Conservation (phyloP, 2,888 invertebrate species). For the Cepaea hortensis region DNA sequence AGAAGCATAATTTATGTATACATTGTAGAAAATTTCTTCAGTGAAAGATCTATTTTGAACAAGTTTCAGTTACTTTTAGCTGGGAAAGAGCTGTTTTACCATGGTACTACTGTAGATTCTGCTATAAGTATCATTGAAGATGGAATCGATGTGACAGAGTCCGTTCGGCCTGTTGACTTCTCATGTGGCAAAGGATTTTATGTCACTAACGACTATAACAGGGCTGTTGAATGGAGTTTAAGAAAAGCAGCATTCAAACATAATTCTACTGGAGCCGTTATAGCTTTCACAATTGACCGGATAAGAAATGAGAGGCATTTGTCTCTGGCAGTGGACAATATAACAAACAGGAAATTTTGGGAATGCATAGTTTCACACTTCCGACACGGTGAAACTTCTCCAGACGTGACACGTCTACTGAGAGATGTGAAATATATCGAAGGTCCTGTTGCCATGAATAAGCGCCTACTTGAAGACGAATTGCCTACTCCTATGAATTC, state of each 20-base stretch:
- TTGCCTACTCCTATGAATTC: background rate
- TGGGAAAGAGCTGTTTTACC: slow-evolving; percentile 13
- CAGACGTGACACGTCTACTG: background rate
- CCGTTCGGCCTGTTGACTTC: background rate
- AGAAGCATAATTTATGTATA: too few relatives aligned
- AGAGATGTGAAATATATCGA: slow-evolving; percentile 3
- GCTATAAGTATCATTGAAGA: background rate
- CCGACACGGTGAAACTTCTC: background rate
- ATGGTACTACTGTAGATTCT: background rate
- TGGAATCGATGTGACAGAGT: background rate
- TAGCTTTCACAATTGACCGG: slow-evolving; percentile 9
- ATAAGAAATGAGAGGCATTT: background rate
- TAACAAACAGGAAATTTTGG: background rate
- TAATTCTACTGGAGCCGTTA: background rate
- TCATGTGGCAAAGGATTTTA: slow-evolving; percentile 5
- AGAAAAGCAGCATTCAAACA: background rate
- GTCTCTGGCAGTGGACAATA: background rate
- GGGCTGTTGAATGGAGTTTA: background rate
- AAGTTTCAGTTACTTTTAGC: too few relatives aligned
- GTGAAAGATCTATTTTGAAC: too few relatives aligned
- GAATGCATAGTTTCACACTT: slow-evolving; percentile 4
- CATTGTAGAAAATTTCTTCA: too few relatives aligned
- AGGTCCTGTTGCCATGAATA: background rate
- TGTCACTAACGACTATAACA: background rate
- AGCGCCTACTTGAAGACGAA: background rate